phyloP scores from a whole-genome alignment of 2,888 invertebrate genomes.

The Himalopsyche anomala region DNA sequence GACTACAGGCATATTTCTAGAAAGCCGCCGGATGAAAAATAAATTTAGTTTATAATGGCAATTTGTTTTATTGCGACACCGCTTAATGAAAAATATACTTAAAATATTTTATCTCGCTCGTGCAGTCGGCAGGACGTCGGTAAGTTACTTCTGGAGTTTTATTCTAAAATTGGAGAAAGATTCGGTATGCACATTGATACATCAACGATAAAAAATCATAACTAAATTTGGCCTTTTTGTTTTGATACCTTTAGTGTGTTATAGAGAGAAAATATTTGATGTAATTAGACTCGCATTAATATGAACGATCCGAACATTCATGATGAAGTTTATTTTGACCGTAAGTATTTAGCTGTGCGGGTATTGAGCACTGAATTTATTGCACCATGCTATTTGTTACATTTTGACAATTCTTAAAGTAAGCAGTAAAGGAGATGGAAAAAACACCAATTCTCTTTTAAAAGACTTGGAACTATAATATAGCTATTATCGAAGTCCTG shows the following conservation, averaged over 20 bases:
- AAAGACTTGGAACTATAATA: neutral
- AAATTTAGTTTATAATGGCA: conserved; percentile 55
- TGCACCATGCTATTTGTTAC: conserved; percentile 2
- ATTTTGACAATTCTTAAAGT: conserved; percentile 3
- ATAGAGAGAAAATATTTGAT: neutral
- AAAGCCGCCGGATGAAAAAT: conserved; percentile 53
- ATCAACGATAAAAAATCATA: neutral
- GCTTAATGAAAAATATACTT: neutral
- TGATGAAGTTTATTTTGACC: neutral
- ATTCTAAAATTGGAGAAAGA: neutral
- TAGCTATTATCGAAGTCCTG: neutral
- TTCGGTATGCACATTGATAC: neutral
- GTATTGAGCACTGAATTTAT: neutral
- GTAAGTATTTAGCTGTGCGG: neutral
- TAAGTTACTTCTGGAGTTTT: conserved; percentile 9
- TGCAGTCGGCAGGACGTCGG: neutral
- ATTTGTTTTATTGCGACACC: conserved; percentile 53
- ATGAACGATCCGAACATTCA: neutral
- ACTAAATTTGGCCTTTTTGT: conserved; percentile 1
- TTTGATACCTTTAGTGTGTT: conserved; percentile 16
- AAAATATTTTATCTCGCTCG: neutral
- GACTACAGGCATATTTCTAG: conserved; percentile 57
- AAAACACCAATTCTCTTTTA: conserved; percentile 39
- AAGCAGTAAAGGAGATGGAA: conserved; percentile 5
- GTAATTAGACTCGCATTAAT: neutral